These are phyloP conservation scores for Thamnophis sirtalis DNA, from an alignment of 2,113 vertebrate species.

Conservation along the genomic window DNA sequence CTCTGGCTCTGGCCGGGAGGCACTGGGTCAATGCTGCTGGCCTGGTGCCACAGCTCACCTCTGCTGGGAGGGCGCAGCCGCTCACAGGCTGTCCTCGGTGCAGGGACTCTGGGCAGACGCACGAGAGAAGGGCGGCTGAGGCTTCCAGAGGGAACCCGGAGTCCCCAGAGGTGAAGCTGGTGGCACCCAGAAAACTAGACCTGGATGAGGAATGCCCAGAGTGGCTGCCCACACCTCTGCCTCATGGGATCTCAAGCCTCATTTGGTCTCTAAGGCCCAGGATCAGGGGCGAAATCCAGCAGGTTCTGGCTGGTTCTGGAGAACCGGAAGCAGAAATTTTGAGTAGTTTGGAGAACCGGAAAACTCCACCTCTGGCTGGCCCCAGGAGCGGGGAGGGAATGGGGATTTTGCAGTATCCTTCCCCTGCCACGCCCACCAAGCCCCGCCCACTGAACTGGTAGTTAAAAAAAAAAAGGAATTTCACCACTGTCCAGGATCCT, in stretches of 20 bases:
- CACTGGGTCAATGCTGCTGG: not conserved
- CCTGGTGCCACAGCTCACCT: not conserved
- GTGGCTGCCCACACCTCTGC: not conserved
- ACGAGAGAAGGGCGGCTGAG: not conserved
- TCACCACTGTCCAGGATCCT: not conserved
- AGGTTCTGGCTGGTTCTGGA: too few species aligned
- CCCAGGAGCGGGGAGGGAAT: too few species aligned
- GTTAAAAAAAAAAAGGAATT: too few species aligned
- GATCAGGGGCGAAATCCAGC: not conserved
- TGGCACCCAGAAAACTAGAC: not conserved
- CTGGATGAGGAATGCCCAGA: not conserved
- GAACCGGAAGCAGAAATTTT: too few species aligned
- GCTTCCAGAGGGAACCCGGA: not conserved
- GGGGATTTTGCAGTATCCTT: too few species aligned
- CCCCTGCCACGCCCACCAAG: too few species aligned
- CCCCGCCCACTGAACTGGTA: too few species aligned
- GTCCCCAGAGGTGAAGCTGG: not conserved
- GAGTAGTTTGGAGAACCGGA: too few species aligned
- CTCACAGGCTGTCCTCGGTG: accelerated
- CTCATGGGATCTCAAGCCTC: not conserved
- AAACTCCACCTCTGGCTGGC: too few species aligned
- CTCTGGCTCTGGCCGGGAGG: not conserved
- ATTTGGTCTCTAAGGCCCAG: not conserved
- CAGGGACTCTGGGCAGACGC: not conserved
- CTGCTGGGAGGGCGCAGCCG: not conserved